Percentiles rank a stretch among this genome's conserved stretches.
Evolutionary conservation across 1,140 invertebrate genomes (phyloP).

Genomic region (Diabrotica undecimpunctata): DNA sequence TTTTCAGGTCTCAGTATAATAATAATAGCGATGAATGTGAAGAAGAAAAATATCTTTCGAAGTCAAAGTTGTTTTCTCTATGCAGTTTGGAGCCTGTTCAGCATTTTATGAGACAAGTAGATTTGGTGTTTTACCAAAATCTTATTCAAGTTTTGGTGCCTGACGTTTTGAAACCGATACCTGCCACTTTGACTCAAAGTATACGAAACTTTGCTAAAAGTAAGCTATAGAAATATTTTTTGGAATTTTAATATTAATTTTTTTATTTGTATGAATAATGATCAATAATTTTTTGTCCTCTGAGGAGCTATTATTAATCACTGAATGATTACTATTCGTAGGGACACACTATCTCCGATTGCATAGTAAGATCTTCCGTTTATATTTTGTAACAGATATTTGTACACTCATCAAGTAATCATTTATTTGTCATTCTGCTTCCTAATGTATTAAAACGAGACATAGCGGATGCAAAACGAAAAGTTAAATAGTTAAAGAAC

Average conservation of each 20-base stretch:
- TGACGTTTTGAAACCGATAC: slow-evolving; percentile 92
- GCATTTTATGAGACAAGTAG: slow-evolving; percentile 67
- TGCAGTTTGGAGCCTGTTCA: slow-evolving; percentile 55
- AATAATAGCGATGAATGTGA: slow-evolving; percentile 73
- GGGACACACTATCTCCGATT: not conserved
- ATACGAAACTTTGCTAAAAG: slow-evolving; percentile 90
- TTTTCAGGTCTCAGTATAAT: slow-evolving; percentile 60
- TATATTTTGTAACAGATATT: too few relatives aligned
- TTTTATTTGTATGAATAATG: not conserved
- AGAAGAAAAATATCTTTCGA: slow-evolving; percentile 72
- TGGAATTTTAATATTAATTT: not conserved
- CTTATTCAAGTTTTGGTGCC: slow-evolving; percentile 94
- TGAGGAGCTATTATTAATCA: not conserved
- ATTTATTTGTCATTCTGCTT: too few relatives aligned
- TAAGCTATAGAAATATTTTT: slow-evolving; percentile 24
- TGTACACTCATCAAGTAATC: too few relatives aligned
- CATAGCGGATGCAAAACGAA: too few relatives aligned
- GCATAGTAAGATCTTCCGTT: too few relatives aligned
- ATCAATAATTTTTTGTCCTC: not conserved
- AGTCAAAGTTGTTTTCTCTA: slow-evolving; percentile 60
- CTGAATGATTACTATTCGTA: not conserved
- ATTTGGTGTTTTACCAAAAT: slow-evolving; percentile 94
- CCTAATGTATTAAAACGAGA: too few relatives aligned
- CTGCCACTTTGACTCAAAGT: slow-evolving; percentile 87
- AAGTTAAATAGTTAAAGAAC: too few relatives aligned